Evolutionary conservation across 2,797 vertebrate species (phyloP).

Genomic region (Pteropus rufus): DNA sequence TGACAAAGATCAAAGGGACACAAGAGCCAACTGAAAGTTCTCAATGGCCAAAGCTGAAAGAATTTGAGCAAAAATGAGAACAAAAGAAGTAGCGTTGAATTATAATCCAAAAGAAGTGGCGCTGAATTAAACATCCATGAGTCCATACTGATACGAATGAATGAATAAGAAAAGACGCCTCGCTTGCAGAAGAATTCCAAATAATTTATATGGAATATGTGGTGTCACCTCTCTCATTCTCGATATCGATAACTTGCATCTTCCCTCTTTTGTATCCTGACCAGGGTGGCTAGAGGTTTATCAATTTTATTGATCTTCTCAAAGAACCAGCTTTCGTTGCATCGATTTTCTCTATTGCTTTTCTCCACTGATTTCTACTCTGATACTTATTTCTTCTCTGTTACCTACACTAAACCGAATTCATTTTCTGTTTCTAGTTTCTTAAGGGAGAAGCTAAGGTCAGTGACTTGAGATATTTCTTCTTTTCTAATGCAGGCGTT

Average conservation of each 20-base stretch:
- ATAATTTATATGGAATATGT: background rate
- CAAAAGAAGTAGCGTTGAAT: background rate
- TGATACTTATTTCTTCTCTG: slow-evolving; percentile 11
- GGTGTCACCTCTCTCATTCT: background rate
- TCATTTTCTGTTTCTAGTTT: slow-evolving; percentile 17
- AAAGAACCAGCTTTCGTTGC: background rate
- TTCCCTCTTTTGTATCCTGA: background rate
- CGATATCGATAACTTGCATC: background rate
- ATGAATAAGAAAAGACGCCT: background rate
- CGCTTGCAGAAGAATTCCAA: background rate
- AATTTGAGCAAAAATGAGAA: background rate
- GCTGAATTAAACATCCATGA: background rate
- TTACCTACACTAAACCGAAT: background rate
- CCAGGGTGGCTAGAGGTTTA: background rate
- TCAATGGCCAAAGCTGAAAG: background rate
- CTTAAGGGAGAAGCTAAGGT: background rate
- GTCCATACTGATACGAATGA: background rate
- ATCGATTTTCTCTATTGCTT: background rate
- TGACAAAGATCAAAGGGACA: background rate
- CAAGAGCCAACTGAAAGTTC: background rate
- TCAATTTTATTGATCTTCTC: background rate
- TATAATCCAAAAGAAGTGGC: background rate
- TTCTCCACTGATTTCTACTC: background rate
- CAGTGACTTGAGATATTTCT: background rate
- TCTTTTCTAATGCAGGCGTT: background rate